phyloP scores from a whole-genome alignment of 2,113 vertebrate genomes.

The Nanorana parkeri region DNA sequence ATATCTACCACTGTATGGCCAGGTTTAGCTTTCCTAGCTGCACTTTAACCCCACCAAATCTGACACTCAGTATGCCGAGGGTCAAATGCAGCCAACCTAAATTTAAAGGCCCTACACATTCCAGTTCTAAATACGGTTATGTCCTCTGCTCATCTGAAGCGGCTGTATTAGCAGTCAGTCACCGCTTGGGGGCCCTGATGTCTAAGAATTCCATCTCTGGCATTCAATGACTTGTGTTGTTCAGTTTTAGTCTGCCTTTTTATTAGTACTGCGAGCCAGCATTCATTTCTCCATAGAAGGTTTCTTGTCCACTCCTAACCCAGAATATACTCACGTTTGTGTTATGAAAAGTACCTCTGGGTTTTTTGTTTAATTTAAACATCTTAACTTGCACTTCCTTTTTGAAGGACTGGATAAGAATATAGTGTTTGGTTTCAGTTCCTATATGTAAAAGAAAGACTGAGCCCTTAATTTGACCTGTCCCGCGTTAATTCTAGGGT shows the following conservation, averaged over 20 bases:
- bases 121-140: constrained; percentile 14
- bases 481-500: not conserved
- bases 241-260: not conserved
- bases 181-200: not conserved
- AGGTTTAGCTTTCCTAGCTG: no score
- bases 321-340: not conserved
- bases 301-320: not conserved
- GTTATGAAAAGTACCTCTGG: constrained; percentile 31
- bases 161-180: not conserved
- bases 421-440: constrained; percentile 35
- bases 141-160: not conserved
- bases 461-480: not conserved
- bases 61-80: not conserved
- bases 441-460: not conserved
- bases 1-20: no score
- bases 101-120: not conserved
- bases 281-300: not conserved
- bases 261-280: no score
- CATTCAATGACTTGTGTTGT: not conserved
- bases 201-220: not conserved
- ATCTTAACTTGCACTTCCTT: constrained; percentile 23
- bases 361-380: constrained; percentile 8
- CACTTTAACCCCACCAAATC: no score
- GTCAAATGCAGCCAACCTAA: not conserved
- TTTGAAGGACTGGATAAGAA: not conserved